Percentiles rank a stretch among this genome's conserved stretches.
Evolutionary conservation across 2,888 invertebrate species (phyloP).

Genomic region (Tetropium fuscum): DNA sequence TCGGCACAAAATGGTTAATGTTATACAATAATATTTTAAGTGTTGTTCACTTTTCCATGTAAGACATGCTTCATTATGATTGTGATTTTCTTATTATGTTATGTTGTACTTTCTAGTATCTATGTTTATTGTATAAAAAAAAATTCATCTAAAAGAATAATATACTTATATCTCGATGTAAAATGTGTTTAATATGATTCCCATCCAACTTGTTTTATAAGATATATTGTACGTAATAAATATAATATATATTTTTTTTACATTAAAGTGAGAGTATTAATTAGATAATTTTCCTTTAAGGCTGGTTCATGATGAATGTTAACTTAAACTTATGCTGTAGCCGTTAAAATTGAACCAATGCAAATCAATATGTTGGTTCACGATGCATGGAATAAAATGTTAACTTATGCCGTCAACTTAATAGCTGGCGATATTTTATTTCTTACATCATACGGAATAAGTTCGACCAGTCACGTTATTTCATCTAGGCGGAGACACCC

Average conservation of each 20-base stretch:
- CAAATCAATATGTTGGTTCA: no score
- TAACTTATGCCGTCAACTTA: no score
- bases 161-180: conserved; percentile 23
- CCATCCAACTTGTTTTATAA: background rate
- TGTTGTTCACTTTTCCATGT: conserved; percentile 17
- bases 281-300: no score
- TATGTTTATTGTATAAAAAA: conserved; percentile 20
- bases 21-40: conserved; percentile 4
- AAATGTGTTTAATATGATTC: background rate
- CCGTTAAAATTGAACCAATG: no score
- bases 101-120: conserved; percentile 14
- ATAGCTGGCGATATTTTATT: no score
- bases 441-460: no score
- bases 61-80: conserved; percentile 24
- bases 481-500: no score
- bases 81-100: conserved; percentile 23
- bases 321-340: no score
- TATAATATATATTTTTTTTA: background rate
- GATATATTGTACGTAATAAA: background rate
- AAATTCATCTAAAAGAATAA: conserved; percentile 16
- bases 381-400: no score
- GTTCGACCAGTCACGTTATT: no score
- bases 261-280: no score
- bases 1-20: conserved; percentile 12
- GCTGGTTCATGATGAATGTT: no score